phyloP scores from a whole-genome alignment of 53 echinoderm and acorn worm species.

The Stichopus horrens region DNA sequence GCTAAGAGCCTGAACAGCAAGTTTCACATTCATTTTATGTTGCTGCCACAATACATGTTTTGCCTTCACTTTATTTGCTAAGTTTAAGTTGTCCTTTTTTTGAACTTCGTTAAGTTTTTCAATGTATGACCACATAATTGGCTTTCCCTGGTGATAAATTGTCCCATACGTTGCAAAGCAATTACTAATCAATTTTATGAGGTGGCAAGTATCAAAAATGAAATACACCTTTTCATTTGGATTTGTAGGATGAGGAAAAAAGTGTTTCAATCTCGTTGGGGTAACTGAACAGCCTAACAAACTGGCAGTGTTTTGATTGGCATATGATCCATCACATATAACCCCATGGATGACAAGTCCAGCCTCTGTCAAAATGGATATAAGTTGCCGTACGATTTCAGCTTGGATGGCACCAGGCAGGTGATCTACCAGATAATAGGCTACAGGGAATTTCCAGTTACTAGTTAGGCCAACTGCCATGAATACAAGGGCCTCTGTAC shows the following conservation, averaged over 20 bases:
- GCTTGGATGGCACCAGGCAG: slow-evolving; percentile 47
- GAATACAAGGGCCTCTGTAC: slow-evolving; percentile 67
- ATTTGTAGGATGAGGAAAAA: slow-evolving; percentile 55
- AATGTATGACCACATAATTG: slow-evolving; percentile 62
- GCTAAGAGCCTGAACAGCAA: slow-evolving; percentile 57
- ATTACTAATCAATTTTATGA: slow-evolving; percentile 57
- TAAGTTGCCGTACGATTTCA: slow-evolving; percentile 54
- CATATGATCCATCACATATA: slow-evolving; percentile 59
- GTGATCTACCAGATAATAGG: slow-evolving; percentile 56
- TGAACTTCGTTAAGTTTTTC: slow-evolving; percentile 47
- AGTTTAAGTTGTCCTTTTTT: slow-evolving; percentile 23
- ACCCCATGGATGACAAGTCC: slow-evolving; percentile 57
- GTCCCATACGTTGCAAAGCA: slow-evolving; percentile 57
- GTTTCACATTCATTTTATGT: neutral
- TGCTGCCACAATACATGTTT: slow-evolving; percentile 26
- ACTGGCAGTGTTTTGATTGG: slow-evolving; percentile 56
- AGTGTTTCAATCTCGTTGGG: slow-evolving; percentile 4
- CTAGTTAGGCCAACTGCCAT: slow-evolving; percentile 55
- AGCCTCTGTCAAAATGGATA: slow-evolving; percentile 47
- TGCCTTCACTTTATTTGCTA: neutral
- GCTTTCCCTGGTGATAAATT: slow-evolving; percentile 50
- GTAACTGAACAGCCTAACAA: slow-evolving; percentile 51
- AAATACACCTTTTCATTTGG: slow-evolving; percentile 60
- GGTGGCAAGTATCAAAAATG: slow-evolving; percentile 69
- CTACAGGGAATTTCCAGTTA: slow-evolving; percentile 62